These are phyloP conservation scores for Oscheius sp. DNA, from an alignment of 2,888 invertebrate species.

Conservation along the genomic window DNA sequence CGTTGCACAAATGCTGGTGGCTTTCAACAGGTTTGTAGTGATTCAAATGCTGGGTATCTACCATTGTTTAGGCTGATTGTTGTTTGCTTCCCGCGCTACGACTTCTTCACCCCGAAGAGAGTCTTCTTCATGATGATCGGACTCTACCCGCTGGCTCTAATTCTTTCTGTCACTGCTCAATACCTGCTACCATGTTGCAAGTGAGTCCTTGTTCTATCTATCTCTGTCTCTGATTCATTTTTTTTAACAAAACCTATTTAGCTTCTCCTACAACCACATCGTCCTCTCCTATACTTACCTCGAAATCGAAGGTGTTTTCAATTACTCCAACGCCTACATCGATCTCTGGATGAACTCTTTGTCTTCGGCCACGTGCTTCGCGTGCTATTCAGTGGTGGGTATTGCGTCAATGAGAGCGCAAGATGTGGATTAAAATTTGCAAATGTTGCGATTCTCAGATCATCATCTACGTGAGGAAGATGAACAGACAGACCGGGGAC, in stretches of 20 bases:
- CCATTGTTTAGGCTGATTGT: constrained; percentile 42
- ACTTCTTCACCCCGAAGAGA: constrained; percentile 40
- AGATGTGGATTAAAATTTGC: no score
- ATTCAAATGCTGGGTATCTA: neutral
- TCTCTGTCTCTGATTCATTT: no score
- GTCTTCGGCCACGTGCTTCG: constrained; percentile 41
- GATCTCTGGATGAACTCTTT: constrained; percentile 52
- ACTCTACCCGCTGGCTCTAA: constrained; percentile 41
- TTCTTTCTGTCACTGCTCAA: constrained; percentile 46
- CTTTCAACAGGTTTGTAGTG: constrained; percentile 40
- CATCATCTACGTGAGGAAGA: constrained; percentile 5
- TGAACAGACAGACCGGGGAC: neutral
- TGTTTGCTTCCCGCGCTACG: constrained; percentile 43
- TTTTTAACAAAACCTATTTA: constrained; percentile 30
- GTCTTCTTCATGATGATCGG: constrained; percentile 35
- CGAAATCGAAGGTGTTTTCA: constrained; percentile 38
- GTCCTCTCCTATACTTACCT: constrained; percentile 48
- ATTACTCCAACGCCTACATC: constrained; percentile 55
- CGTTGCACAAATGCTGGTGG: constrained; percentile 53
- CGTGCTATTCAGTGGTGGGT: constrained; percentile 49
- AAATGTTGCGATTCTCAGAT: constrained; percentile 8
- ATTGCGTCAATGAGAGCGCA: neutral
- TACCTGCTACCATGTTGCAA: constrained; percentile 52
- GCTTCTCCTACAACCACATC: constrained; percentile 49
- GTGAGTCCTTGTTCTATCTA: constrained; percentile 34